phyloP scores from a whole-genome alignment of 2,888 invertebrate genomes.

The Hydropsyche betteni region DNA sequence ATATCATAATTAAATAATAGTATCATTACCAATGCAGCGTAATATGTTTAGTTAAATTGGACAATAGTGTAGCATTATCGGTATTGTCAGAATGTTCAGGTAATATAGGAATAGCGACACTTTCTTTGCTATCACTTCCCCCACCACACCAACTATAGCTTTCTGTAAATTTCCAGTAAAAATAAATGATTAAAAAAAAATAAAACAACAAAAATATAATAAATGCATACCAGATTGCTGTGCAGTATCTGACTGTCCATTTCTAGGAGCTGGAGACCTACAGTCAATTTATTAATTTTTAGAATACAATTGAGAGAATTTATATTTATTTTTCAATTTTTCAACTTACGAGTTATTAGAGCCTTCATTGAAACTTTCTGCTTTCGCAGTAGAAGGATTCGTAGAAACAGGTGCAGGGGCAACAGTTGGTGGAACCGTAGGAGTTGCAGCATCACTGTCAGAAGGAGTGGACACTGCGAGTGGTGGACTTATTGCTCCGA shows the following conservation, averaged over 20 bases:
- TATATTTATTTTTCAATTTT: neutral
- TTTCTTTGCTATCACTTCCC: constrained; percentile 59
- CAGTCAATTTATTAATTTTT: neutral
- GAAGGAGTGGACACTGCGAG: constrained; percentile 59
- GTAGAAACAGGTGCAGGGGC: constrained; percentile 33
- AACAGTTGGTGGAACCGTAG: constrained; percentile 57
- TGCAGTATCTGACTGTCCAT: constrained; percentile 58
- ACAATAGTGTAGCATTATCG: constrained; percentile 60
- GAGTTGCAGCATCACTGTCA: constrained; percentile 62
- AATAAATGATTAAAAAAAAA: neutral
- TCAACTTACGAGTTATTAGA: constrained; percentile 43
- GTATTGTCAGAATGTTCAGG: constrained; percentile 58
- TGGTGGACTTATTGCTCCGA: constrained; percentile 52
- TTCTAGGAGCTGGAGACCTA: constrained; percentile 59
- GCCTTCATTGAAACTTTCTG: constrained; percentile 36
- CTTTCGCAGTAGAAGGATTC: constrained; percentile 27
- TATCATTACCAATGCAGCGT: constrained; percentile 58
- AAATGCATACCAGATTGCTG: constrained; percentile 49
- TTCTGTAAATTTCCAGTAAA: constrained; percentile 53
- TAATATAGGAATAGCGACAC: constrained; percentile 53
- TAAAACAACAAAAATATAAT: neutral
- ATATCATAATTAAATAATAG: neutral
- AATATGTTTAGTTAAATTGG: constrained; percentile 62
- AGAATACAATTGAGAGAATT: neutral
- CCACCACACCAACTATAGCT: constrained; percentile 60